These are phyloP conservation scores for Apteryx owenii DNA, from an alignment of 2,113 vertebrate species.

Conservation along the genomic window DNA sequence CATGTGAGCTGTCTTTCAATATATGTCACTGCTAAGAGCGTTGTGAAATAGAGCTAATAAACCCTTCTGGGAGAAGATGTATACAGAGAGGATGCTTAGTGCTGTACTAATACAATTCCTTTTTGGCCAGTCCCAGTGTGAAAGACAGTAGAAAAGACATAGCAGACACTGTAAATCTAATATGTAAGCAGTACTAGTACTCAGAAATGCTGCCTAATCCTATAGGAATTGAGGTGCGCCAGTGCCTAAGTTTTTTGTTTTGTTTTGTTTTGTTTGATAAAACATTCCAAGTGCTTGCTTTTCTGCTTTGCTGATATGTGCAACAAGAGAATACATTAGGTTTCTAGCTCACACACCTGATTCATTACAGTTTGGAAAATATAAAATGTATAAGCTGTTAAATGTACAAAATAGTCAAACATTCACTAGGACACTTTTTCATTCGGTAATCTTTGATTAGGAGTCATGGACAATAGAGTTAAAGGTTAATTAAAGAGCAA, in stretches of 20 bases:
- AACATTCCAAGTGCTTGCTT: too few species aligned
- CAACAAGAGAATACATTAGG: neutral
- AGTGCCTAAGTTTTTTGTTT: too few species aligned
- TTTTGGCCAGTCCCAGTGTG: neutral
- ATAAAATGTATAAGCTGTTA: neutral
- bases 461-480: neutral
- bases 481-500: slow-evolving; percentile 20
- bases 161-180: neutral
- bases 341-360: neutral
- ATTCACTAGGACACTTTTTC: neutral
- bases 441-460: neutral
- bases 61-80: neutral
- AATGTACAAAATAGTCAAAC: neutral
- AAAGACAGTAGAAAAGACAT: neutral
- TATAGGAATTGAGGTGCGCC: too few species aligned
- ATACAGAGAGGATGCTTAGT: neutral
- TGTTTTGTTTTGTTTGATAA: too few species aligned
- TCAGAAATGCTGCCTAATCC: too few species aligned
- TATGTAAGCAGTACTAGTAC: too few species aligned
- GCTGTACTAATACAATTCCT: neutral
- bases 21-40: neutral
- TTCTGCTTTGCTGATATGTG: neutral
- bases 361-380: neutral
- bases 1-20: neutral
- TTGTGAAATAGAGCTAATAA: neutral